These are phyloP conservation scores for Triplophysa rosa DNA, from an alignment of 2,113 vertebrate genomes.

Conservation along the genomic window DNA sequence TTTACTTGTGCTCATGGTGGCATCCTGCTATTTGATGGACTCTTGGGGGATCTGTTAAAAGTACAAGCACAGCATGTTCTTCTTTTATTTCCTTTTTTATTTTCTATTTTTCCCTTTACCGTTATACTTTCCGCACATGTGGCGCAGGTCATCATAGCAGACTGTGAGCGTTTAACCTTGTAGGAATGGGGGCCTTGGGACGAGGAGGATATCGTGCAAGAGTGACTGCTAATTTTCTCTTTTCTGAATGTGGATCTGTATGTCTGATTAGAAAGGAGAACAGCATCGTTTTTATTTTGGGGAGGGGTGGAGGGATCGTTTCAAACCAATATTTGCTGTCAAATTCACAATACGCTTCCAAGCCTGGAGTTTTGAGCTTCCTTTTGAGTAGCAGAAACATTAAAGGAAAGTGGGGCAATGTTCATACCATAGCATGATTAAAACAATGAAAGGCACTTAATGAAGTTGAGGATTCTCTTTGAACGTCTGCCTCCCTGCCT, in stretches of 20 bases:
- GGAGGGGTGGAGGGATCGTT: conserved; percentile 30
- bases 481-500: conserved; percentile 65
- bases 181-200: conserved; percentile 17
- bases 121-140: conserved; percentile 13
- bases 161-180: conserved; percentile 34
- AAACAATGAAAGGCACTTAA: conserved; percentile 72
- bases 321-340: conserved; percentile 46
- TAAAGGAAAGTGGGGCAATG: conserved; percentile 68
- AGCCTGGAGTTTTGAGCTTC: conserved; percentile 56
- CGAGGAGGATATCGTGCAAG: neutral
- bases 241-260: neutral
- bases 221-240: conserved; percentile 27
- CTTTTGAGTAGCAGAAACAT: conserved; percentile 65
- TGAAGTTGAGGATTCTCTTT: conserved; percentile 70
- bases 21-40: neutral
- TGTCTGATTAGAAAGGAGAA: neutral
- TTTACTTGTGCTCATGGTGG: neutral
- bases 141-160: conserved; percentile 21
- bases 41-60: conserved; percentile 26
- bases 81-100: conserved; percentile 12
- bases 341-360: conserved; percentile 50
- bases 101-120: neutral
- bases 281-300: too few species aligned
- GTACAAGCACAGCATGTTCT: conserved; percentile 24
- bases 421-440: conserved; percentile 68